Percentiles rank a stretch among this genome's conserved stretches.
Evolutionary conservation across 2,888 invertebrate genomes (phyloP).

Genomic region (Diploptera punctata): DNA sequence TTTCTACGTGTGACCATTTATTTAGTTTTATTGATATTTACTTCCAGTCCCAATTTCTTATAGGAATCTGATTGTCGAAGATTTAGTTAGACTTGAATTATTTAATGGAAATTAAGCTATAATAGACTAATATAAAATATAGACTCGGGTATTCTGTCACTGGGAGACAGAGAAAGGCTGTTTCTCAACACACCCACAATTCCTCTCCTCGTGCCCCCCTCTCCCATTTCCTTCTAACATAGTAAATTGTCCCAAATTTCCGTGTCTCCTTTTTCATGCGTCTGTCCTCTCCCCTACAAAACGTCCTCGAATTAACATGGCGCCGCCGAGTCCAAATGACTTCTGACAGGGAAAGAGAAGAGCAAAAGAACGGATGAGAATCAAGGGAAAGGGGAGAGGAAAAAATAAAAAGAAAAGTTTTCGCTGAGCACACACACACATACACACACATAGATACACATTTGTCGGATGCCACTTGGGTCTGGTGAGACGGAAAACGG

Average conservation of each 20-base stretch:
- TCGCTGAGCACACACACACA: background rate
- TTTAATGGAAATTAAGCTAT: no score
- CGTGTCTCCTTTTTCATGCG: constrained; percentile 30
- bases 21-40: no score
- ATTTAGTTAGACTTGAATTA: no score
- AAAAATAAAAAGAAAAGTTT: constrained; percentile 20
- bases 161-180: no score
- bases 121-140: no score
- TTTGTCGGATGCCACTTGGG: constrained; percentile 35
- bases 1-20: no score
- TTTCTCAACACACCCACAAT: background rate
- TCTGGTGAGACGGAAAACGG: background rate
- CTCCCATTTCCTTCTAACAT: background rate
- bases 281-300: constrained; percentile 27
- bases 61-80: no score
- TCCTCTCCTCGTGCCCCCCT: background rate
- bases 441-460: constrained; percentile 14
- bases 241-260: constrained; percentile 36
- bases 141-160: no score
- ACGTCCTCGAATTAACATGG: constrained; percentile 35
- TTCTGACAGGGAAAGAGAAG: constrained; percentile 32
- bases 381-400: constrained; percentile 17
- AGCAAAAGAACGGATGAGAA: constrained; percentile 12
- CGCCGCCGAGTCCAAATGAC: constrained; percentile 37
- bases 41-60: no score